Evolutionary conservation across 2,113 vertebrate species (phyloP).

Genomic region (Calidris pugnax): DNA sequence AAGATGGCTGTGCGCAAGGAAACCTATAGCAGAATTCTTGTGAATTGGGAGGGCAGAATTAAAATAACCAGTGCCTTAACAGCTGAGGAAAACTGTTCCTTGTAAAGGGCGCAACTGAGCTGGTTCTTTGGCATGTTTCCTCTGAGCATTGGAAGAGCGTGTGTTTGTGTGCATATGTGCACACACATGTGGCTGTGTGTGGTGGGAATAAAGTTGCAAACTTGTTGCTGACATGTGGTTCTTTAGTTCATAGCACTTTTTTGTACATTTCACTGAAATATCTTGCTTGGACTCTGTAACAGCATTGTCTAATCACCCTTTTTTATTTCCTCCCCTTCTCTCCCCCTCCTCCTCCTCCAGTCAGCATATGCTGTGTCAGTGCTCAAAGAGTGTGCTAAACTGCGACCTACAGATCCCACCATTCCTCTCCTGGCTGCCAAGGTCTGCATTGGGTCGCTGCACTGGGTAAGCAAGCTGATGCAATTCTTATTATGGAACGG

Average conservation of each 20-base stretch:
- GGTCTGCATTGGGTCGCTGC: constrained; percentile 92
- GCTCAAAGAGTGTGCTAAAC: constrained; percentile 88
- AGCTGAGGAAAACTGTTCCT: neutral
- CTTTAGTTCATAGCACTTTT: neutral
- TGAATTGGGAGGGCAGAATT: neutral
- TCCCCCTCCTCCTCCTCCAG: constrained; percentile 64
- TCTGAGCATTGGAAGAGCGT: neutral
- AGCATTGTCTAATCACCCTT: constrained; percentile 29
- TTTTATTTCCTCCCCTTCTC: neutral
- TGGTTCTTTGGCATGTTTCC: neutral
- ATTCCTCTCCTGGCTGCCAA: constrained; percentile 92
- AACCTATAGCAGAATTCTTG: neutral
- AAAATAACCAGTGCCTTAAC: neutral
- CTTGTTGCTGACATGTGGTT: neutral
- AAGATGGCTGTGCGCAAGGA: neutral
- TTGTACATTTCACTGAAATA: neutral
- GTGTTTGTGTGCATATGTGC: rapidly evolving
- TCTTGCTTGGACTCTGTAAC: neutral
- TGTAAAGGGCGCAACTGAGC: neutral
- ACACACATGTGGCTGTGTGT: rapidly evolving
- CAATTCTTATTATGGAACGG: constrained; percentile 17
- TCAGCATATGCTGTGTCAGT: constrained; percentile 90
- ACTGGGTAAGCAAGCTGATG: constrained; percentile 87
- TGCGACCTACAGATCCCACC: constrained; percentile 89
- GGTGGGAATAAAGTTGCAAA: neutral